Base-by-base conservation (phyloP, 23 tunicate species). In the Halocynthia aurantium region DNA sequence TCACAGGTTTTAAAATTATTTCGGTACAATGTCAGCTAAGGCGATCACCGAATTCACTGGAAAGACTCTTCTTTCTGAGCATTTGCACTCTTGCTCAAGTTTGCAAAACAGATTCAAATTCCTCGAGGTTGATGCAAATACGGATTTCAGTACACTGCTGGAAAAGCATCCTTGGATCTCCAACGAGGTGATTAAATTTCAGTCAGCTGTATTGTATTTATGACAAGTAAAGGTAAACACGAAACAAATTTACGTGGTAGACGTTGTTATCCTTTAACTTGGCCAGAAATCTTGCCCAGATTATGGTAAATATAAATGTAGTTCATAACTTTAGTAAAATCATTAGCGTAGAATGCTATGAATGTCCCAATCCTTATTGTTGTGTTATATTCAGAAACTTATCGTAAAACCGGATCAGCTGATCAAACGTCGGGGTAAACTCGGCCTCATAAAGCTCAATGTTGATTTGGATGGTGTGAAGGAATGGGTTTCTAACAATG, bases 361-460 rank as follows among this genome's bases (percentile, higher is more conserved):
- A 10, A 74, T 31, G 1, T 31, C 44, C 44, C 44, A 31, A 31
- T 31, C 44, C 44, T 31, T 31, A 31, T 31, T 31, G 44, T 31
- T 4, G 44, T 31, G 44, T 58, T 58, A 21, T 31, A 52, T 82
- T 52, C 80, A 92, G 98, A 92, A 80, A 78, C 71, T 86, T 21
- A 86, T 92, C 78, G 88, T 78, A 55, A 93, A 93, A 65, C 99
- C 99, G 5, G 99, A 96, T 74, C 99, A 96, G 76, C 77, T 96
- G 68, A 89, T 96, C 17, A 96, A 96, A 71, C 83, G 99, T 52
- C 67, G 99, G 49, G 99, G 99, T 69, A 96, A 96, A 72, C 84
- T 96, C 57, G 99, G 99, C 22, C 77, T 96, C 62, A 82, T 96
- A 6, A 81, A 86, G 75, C 55, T 96, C 8, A 89, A 96, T 65